Conservation (phyloP, 2,113 vertebrate species). For the Rostratula benghalensis region DNA sequence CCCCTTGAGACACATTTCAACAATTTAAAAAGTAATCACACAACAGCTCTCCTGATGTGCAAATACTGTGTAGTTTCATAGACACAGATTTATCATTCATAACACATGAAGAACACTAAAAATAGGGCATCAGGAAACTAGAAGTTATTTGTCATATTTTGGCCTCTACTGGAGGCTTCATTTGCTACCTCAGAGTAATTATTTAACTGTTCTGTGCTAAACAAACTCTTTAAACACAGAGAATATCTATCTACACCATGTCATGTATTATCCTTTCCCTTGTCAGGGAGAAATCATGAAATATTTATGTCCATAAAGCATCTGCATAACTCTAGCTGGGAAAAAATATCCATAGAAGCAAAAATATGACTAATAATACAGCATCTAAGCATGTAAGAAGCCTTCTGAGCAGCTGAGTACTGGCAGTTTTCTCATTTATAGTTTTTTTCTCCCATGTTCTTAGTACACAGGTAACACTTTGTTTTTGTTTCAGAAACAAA, state of each 20-base stretch:
- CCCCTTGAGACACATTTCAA: neutral
- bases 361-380: neutral
- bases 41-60: neutral
- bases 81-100: neutral
- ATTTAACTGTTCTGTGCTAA: constrained; percentile 1
- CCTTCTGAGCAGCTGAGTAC: neutral
- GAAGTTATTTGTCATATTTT: neutral
- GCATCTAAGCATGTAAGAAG: neutral
- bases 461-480: neutral
- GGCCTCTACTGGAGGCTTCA: neutral
- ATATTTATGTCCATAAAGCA: neutral
- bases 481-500: constrained; percentile 10
- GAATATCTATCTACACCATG: neutral
- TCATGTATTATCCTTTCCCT: neutral
- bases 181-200: neutral
- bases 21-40: neutral
- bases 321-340: neutral
- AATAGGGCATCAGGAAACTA: neutral
- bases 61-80: neutral
- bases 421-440: neutral
- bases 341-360: neutral
- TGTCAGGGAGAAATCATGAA: neutral
- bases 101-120: neutral
- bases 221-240: neutral
- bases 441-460: neutral